These are phyloP conservation scores for Danaus melanippus DNA, from an alignment of 1,140 invertebrate genomes.

Conservation along the genomic window DNA sequence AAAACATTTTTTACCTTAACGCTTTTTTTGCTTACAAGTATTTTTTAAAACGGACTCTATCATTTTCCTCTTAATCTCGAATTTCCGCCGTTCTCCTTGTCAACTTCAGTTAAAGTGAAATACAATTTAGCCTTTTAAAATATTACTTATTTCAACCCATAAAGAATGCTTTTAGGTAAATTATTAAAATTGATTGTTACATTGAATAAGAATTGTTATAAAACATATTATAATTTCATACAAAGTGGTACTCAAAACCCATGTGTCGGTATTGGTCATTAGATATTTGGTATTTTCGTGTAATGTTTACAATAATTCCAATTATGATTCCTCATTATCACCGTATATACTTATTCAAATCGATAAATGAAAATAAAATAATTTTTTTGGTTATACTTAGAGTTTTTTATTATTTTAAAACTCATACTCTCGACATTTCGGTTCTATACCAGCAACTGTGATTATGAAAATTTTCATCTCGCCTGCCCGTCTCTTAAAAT, in stretches of 20 bases:
- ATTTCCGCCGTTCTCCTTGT: constrained; percentile 20
- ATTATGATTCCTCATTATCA: no score
- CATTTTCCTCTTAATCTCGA: constrained; percentile 11
- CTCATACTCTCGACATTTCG: no score
- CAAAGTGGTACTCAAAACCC: constrained; percentile 5
- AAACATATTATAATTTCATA: constrained; percentile 2
- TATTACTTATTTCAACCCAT: constrained; percentile 12
- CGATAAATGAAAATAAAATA: no score
- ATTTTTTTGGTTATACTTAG: no score
- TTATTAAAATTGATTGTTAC: background rate
- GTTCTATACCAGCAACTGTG: no score
- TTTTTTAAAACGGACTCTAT: constrained; percentile 16
- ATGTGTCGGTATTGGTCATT: background rate
- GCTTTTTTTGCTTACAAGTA: constrained; percentile 13
- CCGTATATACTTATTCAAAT: no score
- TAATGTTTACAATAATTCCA: background rate
- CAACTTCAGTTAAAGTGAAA: constrained; percentile 21
- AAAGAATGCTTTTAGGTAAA: constrained; percentile 6
- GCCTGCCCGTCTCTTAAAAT: no score
- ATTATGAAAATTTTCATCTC: no score
- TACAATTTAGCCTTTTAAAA: constrained; percentile 18
- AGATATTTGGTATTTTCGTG: background rate
- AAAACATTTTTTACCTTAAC: constrained; percentile 15
- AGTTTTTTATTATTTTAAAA: no score
- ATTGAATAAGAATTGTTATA: background rate